A percentile compares a stretch with the other conserved stretches of the same genome.
Conservation (phyloP, 1,140 invertebrate species). For the Drosophila albomicans region DNA sequence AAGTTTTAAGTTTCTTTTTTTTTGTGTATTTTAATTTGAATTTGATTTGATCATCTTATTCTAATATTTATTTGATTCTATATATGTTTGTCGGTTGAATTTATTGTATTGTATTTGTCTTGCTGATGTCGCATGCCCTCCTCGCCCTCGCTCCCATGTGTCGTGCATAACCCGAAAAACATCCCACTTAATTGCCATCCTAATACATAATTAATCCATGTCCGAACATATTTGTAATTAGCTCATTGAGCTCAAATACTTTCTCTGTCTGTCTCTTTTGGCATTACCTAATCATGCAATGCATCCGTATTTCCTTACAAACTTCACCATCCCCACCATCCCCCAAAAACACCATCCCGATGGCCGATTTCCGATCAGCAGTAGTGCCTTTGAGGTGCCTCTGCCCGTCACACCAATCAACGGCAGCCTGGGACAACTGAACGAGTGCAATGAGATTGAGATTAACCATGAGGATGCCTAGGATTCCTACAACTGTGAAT, state of each 20-base stretch:
- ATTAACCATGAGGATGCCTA: constrained; percentile 38
- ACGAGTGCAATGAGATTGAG: constrained; percentile 28
- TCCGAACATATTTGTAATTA: constrained; percentile 6
- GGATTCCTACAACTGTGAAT: constrained; percentile 13
- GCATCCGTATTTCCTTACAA: constrained; percentile 36
- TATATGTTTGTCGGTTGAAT: constrained; percentile 7
- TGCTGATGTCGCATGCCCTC: constrained; percentile 26
- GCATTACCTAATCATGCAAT: constrained; percentile 20
- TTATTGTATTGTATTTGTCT: constrained; percentile 38
- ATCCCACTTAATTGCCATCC: neutral
- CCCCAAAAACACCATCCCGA: constrained; percentile 13
- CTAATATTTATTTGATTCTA: constrained; percentile 9
- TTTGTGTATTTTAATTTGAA: constrained; percentile 19
- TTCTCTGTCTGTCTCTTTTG: constrained; percentile 6
- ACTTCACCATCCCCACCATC: constrained; percentile 7
- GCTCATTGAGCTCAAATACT: constrained; percentile 12
- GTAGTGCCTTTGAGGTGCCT: constrained; percentile 65
- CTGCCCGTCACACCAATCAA: constrained; percentile 50
- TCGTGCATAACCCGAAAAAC: neutral
- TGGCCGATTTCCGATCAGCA: constrained; percentile 13
- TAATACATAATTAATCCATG: neutral
- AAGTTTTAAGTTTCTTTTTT: constrained; percentile 9
- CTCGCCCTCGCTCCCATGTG: neutral
- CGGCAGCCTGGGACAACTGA: constrained; percentile 41
- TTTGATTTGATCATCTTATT: neutral